A percentile compares a stretch with the other conserved stretches of the same genome.
These are phyloP conservation scores for Tinea pellionella DNA, from an alignment of 2,888 invertebrate species.

Conservation along the genomic window DNA sequence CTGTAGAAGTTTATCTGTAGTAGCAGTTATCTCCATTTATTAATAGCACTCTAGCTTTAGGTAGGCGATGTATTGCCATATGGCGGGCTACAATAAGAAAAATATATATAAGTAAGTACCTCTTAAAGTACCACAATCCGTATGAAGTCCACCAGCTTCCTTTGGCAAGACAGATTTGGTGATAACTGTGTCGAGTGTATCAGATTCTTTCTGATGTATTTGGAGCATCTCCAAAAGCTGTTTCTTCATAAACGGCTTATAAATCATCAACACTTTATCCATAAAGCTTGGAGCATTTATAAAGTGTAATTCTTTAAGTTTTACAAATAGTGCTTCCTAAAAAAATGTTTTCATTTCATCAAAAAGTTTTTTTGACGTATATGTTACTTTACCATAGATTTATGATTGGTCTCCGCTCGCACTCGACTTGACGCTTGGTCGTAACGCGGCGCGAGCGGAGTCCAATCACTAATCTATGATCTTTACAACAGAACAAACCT, in stretches of 20 bases:
- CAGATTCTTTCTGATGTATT: conserved; percentile 55
- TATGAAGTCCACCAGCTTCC: conserved; percentile 68
- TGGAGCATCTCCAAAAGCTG: conserved; percentile 64
- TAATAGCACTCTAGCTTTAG: too few species aligned
- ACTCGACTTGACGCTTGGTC: too few species aligned
- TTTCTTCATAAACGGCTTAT: conserved; percentile 79
- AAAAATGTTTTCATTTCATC: conserved; percentile 21
- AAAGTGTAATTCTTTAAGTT: conserved; percentile 75
- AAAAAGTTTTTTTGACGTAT: not conserved
- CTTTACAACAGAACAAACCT: conserved; percentile 37
- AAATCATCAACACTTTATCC: conserved; percentile 73
- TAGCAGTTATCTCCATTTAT: too few species aligned
- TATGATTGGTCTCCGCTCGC: too few species aligned
- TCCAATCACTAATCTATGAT: too few species aligned
- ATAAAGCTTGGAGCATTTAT: conserved; percentile 75
- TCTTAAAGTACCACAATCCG: conserved; percentile 24
- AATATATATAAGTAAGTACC: conserved; percentile 26
- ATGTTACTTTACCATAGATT: too few species aligned
- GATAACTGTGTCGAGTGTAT: conserved; percentile 59
- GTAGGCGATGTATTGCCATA: too few species aligned
- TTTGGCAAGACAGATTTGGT: conserved; percentile 66
- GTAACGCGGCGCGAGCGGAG: too few species aligned
- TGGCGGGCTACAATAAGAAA: too few species aligned
- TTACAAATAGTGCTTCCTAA: conserved; percentile 73
- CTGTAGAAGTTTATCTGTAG: too few species aligned